Evolutionary conservation across 2,113 vertebrate genomes (phyloP), one percentile per base, ranked within the genome.

Genomic region (Syngnathus scovelli): DNA sequence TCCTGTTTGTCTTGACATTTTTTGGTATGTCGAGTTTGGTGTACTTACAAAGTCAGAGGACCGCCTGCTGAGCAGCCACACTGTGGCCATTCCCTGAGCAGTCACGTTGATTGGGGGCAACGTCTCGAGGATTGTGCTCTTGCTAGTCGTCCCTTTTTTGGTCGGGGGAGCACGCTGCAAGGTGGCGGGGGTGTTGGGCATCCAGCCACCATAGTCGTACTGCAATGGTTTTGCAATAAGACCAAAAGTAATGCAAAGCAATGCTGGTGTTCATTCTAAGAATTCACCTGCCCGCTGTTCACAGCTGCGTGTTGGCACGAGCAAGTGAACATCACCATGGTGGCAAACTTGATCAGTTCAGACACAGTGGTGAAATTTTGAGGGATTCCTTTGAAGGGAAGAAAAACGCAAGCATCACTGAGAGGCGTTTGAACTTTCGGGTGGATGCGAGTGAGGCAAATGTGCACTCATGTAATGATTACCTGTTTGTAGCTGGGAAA

Each of bases 401-500:
- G 66, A 10, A 60, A 41, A 33, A 33, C 3, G 2, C 27, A 33
- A 33, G 3, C 0, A 33, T 33, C 6, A 62, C 0, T 10, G 27
- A 0, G 9, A 43, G 8, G 48, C 4, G 15, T 60, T 60, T 19
- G 33, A 9, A 3, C 2, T 33, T 33, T 3, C 27, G 3, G 27
- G 27, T 33, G 27, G 3, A 33, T 33, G 18, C 16, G 0, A 3
- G 27, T 33, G 27, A 33, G 27, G 27, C 18, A 37, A 2, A 11
- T 4, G 15, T 36, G 19, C 36, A 19, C 5, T n/a, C 33, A 36
- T 6, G 49, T 7, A n/a, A 7, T 13, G 21, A 21, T 62, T 21
- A 62, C 93, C 93, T 85, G 88, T 82, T 55, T 49, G 15, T 39
- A 66, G 44, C 0, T 87, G 74, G 33, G 83, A 84, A 19, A 93